phyloP scores from a whole-genome alignment of 2,888 invertebrate genomes.

The Myathropa florea region DNA sequence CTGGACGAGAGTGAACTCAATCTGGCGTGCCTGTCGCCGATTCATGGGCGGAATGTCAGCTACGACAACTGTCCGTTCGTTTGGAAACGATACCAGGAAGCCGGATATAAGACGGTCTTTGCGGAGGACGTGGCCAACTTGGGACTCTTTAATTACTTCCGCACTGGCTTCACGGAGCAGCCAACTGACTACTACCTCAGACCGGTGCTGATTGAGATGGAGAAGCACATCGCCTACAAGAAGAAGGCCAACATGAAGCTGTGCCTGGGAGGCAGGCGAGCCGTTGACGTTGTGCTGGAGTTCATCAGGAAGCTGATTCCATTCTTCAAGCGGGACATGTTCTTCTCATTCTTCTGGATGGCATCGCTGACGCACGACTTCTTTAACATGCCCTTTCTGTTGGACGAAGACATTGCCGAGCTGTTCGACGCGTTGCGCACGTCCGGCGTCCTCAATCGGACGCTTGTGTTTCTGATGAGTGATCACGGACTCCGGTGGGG shows the following conservation, averaged over 20 bases:
- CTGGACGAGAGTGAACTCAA: conserved; percentile 85
- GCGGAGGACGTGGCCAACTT: conserved; percentile 91
- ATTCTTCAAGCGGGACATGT: conserved; percentile 83
- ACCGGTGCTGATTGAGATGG: conserved; percentile 87
- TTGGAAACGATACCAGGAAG: conserved; percentile 89
- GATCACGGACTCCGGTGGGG: conserved; percentile 96
- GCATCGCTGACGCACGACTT: conserved; percentile 92
- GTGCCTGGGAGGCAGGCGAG: conserved; percentile 81
- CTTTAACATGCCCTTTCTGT: conserved; percentile 88
- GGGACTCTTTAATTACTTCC: conserved; percentile 90
- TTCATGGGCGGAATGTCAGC: conserved; percentile 79
- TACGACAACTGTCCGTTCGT: conserved; percentile 92
- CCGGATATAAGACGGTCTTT: conserved; percentile 89
- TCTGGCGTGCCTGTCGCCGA: conserved; percentile 84
- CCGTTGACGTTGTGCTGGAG: conserved; percentile 87
- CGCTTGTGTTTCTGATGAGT: conserved; percentile 88
- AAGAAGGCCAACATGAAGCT: conserved; percentile 74
- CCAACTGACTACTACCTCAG: conserved; percentile 94
- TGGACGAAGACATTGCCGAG: conserved; percentile 83
- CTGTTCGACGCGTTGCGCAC: conserved; percentile 72
- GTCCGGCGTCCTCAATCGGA: conserved; percentile 82
- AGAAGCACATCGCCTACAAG: conserved; percentile 85
- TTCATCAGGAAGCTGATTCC: conserved; percentile 86
- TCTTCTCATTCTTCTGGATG: conserved; percentile 93
- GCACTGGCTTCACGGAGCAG: conserved; percentile 87